Base-by-base conservation (phyloP, 2,888 invertebrate genomes). In the Agrilus biguttatus region DNA sequence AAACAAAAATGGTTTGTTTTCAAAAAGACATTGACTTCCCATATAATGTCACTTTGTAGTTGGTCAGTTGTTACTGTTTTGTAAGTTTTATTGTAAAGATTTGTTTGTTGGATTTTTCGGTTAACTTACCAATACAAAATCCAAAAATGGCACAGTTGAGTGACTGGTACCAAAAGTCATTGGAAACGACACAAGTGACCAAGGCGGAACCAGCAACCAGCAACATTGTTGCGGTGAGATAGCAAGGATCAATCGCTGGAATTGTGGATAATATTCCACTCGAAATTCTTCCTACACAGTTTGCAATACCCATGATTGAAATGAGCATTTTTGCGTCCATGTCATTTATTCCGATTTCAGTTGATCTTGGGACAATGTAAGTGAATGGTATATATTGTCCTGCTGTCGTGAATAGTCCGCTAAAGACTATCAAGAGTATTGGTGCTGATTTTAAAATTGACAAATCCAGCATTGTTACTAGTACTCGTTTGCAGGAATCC, bases 301-400 rank as follows among this genome's bases (percentile, higher is more conserved):
- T 89, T 14, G 82, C 73, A 14, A 83, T 69, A 3, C 89, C 88
- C 49, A 88, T 77, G 5, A 78, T 66, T 1, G 82, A 76, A 34
- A 85, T 64, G 21, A 85, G 63, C 50, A 74, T 71, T 36, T 75
- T 70, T 1, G 75, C 71, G 19, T 66, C 55, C 14, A 61, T 55
- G 4, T 58, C 45, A 1, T 67, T 64, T 23, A 75, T 68, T 1
- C 66, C 67, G 33, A 64, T 55, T 7, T 56, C 52, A 8, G 58
- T 55, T 1, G 78, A 77, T 48, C 77, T 65, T 49, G 67, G 69
- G 63, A 56, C 55, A 5, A 83, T 67, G 56, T 77, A 87, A 49
- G 81, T 72, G 60, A 80, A 88, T 1, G 87, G 86, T 13, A 83
- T 77, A 58, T 82, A 84, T 56, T 84, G 78, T 49, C 86, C 86